Evolutionary conservation across 2,797 vertebrate species (phyloP), one percentile per base, ranked within the genome.

Genomic region (Hydrocynus forskahlii): DNA sequence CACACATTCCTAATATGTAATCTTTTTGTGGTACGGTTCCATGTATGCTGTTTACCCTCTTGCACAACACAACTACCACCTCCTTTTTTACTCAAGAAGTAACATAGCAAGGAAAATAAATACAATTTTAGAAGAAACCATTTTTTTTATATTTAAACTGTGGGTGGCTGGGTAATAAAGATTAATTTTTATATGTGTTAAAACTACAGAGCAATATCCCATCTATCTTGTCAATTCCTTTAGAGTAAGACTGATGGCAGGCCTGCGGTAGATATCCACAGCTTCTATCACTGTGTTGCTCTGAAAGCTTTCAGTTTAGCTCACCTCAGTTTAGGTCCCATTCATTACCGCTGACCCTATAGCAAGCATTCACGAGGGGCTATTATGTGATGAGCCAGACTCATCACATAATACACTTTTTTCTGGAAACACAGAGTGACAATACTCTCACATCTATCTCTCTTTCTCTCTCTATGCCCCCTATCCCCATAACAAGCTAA

Each of bases 331-430:
- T 6, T 0, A 25, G 78, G 62, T 38, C 77, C 29, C 19, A 19
- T 54, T 78, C 81, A 83, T 78, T 7, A 13, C 55, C 12, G 25
- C 50, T 80, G 80, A 84, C 83, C 80, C 69, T 16, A 9, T 68
- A 54, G 38, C 63, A 73, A 75, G 81, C 68, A 76, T 78, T 63
- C 57, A 43, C 17, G 8, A 77, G 69, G 62, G 57, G 23, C 60
- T 81, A 43, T 75, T 78, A 48, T 4, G 59, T 82, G 85, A 76
- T 69, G 21, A 75, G 70, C 81, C 79, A 66, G 75, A 71, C 79
- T 80, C 74, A 83, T 75, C 83, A 77, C 40, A 80, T 55, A 87
- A 77, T n/a, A 74, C 63, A 83, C 63, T 80, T 87, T 84, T 84
- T 76, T 82, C 38, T 84, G 54, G 74, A 85, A 87, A 81, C 80